Evolutionary conservation across 53 echinoderm and acorn worm genomes (phyloP).

Genomic region (Arbacia lixula): DNA sequence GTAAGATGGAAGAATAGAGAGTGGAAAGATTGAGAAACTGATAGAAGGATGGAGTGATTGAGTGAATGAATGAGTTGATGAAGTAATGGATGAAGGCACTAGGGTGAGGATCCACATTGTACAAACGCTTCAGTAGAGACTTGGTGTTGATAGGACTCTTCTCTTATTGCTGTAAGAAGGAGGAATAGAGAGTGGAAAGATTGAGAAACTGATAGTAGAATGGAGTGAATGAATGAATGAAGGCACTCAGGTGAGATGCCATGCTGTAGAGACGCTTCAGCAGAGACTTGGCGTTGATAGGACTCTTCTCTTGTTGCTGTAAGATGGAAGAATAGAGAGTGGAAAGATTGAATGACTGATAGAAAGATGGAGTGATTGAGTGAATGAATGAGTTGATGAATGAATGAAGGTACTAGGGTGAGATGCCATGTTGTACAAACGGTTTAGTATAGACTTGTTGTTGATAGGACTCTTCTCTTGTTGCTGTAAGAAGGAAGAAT

Average conservation of each 20-base stretch:
- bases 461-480: conserved; percentile 92
- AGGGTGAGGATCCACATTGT: conserved; percentile 96
- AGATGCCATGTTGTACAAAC: conserved; percentile 95
- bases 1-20: not conserved
- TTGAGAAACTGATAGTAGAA: too few species aligned
- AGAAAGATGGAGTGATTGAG: too few species aligned
- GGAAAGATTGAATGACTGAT: not conserved
- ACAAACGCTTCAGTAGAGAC: conserved; percentile 87
- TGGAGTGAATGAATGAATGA: too few species aligned
- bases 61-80: too few species aligned
- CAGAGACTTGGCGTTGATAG: conserved; percentile 91
- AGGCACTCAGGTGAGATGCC: conserved; percentile 91
- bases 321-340: not conserved
- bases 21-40: not conserved
- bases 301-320: conserved; percentile 80
- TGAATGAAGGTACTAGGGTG: conserved; percentile 95
- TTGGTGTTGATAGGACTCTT: conserved; percentile 94
- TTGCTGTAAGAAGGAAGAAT: conserved; percentile 12
- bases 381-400: too few species aligned
- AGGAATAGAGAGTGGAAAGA: too few species aligned
- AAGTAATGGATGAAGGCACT: conserved; percentile 92
- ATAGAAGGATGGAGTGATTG: too few species aligned
- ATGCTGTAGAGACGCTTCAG: conserved; percentile 94
- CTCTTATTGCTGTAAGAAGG: conserved; percentile 54
- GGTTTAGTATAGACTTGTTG: conserved; percentile 86